phyloP scores from a whole-genome alignment of 2,113 vertebrate genomes.

The Peromyscus polionotus region DNA sequence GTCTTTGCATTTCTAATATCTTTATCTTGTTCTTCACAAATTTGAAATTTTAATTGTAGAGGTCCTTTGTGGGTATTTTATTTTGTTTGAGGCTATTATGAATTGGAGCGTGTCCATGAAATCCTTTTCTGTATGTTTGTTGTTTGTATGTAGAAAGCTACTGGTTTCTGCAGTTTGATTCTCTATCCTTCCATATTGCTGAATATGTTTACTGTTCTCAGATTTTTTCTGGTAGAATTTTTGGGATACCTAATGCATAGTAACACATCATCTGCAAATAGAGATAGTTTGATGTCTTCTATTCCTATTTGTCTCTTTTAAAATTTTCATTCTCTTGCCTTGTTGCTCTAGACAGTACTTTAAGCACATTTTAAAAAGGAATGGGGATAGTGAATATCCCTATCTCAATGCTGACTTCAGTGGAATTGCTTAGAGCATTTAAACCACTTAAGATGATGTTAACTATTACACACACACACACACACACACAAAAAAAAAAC shows the following conservation, averaged over 20 bases:
- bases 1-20: not conserved
- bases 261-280: not conserved
- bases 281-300: not conserved
- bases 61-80: not conserved
- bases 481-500: too few species aligned
- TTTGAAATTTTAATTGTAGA: too few species aligned
- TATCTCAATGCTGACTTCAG: not conserved
- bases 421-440: not conserved
- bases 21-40: not conserved
- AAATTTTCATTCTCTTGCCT: not conserved
- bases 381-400: not conserved
- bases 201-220: not conserved
- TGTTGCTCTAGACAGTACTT: not conserved
- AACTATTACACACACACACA: not conserved
- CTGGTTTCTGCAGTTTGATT: not conserved
- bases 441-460: not conserved
- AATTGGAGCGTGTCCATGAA: not conserved
- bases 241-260: not conserved
- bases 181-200: not conserved
- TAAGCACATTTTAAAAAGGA: not conserved
- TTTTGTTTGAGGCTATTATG: not conserved
- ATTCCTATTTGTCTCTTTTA: not conserved
- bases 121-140: not conserved
- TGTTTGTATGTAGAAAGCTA: not conserved
- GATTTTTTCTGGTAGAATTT: not conserved